phyloP scores from a whole-genome alignment of 2,888 invertebrate genomes.

The Tachina grossa region DNA sequence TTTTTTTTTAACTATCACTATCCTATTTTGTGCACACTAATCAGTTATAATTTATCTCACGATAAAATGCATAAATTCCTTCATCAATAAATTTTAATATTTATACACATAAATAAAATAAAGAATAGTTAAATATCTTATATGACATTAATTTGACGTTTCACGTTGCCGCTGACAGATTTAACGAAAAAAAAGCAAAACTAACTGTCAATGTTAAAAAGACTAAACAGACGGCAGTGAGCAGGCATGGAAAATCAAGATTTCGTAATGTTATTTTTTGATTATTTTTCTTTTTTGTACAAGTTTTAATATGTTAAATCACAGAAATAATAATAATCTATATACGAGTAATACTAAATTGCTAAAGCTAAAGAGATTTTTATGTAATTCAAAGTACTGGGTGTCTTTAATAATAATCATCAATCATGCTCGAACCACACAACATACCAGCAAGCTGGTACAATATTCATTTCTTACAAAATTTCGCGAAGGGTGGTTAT shows the following conservation, averaged over 20 bases:
- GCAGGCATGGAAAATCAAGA: background rate
- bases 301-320: no score
- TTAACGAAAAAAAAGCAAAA: conserved; percentile 35
- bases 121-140: conserved; percentile 53
- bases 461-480: no score
- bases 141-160: conserved; percentile 68
- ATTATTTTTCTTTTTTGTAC: no score
- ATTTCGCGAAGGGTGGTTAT: no score
- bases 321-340: no score
- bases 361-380: no score
- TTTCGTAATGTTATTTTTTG: background rate
- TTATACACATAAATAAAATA: conserved; percentile 1
- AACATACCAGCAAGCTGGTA: no score
- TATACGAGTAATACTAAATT: no score
- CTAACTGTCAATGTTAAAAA: conserved; percentile 39
- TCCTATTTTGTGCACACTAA: background rate
- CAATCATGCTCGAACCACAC: no score
- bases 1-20: no score
- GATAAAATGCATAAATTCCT: conserved; percentile 20
- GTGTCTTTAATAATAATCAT: no score
- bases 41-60: background rate
- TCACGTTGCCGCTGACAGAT: conserved; percentile 67
- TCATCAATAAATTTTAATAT: conserved; percentile 53
- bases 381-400: no score
- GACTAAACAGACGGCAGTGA: background rate